Percentiles rank a stretch among this genome's conserved stretches.
Conservation (phyloP, 2,113 vertebrate genomes). For the Eurypyga helias region DNA sequence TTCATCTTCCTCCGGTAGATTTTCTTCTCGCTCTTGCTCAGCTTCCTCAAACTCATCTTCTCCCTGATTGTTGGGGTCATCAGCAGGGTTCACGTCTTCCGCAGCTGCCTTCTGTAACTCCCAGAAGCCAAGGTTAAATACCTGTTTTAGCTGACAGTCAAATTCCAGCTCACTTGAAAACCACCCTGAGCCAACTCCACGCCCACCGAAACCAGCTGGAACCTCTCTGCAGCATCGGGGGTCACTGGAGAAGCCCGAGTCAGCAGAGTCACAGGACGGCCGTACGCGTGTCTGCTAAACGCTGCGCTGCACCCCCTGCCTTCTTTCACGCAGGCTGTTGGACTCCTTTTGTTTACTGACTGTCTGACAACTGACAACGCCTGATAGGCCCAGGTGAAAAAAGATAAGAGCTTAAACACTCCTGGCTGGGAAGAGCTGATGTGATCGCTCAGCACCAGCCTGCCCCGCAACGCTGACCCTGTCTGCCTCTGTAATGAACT, state of each 20-base stretch:
- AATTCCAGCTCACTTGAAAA: background rate
- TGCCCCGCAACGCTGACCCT: background rate
- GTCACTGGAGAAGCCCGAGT: background rate
- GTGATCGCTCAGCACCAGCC: background rate
- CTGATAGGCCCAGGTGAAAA: background rate
- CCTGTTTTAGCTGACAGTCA: background rate
- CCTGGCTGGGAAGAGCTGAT: background rate
- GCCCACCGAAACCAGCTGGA: background rate
- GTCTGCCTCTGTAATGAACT: background rate
- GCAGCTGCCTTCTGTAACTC: conserved; percentile 76
- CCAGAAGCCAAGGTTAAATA: background rate
- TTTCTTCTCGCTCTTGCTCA: conserved; percentile 85
- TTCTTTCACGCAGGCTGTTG: background rate
- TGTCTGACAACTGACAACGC: background rate
- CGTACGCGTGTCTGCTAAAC: background rate
- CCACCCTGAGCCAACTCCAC: background rate
- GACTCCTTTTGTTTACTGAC: background rate
- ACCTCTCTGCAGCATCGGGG: background rate
- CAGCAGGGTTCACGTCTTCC: conserved; percentile 90
- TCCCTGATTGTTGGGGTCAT: conserved; percentile 98
- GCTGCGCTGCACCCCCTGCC: background rate
- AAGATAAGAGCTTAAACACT: background rate
- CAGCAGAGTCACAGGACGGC: no score
- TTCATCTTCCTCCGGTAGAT: conserved; percentile 77
- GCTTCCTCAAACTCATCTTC: conserved; percentile 98